Evolutionary conservation across 2,797 vertebrate genomes (phyloP).

Genomic region (Anolis apletophallus): DNA sequence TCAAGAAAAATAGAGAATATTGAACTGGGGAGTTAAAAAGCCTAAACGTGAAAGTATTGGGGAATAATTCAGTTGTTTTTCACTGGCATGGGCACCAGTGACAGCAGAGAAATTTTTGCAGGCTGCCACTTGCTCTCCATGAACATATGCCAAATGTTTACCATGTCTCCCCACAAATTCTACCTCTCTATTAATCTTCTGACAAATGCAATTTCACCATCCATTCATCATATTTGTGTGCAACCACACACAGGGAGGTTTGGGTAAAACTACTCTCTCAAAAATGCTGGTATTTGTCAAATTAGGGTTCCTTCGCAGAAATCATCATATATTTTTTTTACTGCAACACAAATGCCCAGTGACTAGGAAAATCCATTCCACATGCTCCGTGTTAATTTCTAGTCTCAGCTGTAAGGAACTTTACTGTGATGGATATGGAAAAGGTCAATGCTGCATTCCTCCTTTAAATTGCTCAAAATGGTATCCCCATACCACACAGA

Average conservation of each 20-base stretch:
- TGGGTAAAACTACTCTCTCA: neutral
- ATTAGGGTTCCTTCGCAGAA: conserved; percentile 37
- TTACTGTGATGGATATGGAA: conserved; percentile 21
- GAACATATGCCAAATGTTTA: neutral
- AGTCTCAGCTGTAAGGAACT: conserved; percentile 23
- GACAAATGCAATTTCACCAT: conserved; percentile 33
- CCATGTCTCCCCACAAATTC: conserved; percentile 29
- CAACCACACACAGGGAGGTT: conserved; percentile 28
- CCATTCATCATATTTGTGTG: conserved; percentile 32
- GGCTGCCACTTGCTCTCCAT: neutral
- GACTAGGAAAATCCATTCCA: conserved; percentile 36
- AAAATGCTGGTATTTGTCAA: conserved; percentile 35
- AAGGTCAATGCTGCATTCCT: conserved; percentile 42
- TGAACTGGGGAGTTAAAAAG: neutral
- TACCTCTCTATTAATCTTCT: conserved; percentile 16
- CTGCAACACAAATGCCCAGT: conserved; percentile 24
- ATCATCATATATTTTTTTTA: conserved; percentile 49
- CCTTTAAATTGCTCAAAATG: conserved; percentile 26
- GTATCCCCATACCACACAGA: conserved; percentile 38
- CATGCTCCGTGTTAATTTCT: conserved; percentile 11
- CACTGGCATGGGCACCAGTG: neutral
- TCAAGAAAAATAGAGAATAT: neutral
- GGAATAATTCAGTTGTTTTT: neutral
- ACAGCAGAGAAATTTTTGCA: conserved; percentile 4
- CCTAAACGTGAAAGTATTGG: neutral